Conservation (phyloP, 2,113 vertebrate species). For the Nicator chloris region DNA sequence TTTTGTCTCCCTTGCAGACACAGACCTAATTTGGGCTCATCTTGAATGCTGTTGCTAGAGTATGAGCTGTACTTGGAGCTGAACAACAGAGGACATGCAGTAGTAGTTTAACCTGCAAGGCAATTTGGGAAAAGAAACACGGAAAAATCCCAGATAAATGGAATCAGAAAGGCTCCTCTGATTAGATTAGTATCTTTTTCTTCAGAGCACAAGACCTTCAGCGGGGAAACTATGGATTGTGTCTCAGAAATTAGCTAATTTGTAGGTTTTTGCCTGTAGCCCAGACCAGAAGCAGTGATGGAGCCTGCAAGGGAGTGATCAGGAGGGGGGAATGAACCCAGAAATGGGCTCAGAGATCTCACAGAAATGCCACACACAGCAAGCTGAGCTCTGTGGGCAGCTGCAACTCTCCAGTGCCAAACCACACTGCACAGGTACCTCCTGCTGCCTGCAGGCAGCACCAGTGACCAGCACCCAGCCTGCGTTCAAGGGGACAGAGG, state of each 20-base stretch:
- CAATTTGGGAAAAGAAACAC: not conserved
- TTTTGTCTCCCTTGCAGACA: not conserved
- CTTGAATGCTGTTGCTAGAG: not conserved
- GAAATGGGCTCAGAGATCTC: not conserved
- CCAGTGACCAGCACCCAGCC: not conserved
- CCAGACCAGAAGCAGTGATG: not conserved
- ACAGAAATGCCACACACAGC: not conserved
- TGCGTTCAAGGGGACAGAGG: rapidly evolving
- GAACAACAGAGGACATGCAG: not conserved
- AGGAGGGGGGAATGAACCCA: not conserved
- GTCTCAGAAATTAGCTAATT: not conserved
- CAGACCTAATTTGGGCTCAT: slow-evolving; percentile 16
- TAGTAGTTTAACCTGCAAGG: not conserved
- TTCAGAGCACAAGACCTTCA: not conserved
- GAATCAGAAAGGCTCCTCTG: not conserved
- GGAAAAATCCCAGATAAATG: not conserved
- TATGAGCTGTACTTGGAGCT: not conserved
- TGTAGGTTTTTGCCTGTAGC: not conserved
- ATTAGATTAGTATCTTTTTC: not conserved
- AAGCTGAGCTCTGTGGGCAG: not conserved
- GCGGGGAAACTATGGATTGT: not conserved
- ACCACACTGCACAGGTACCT: rapidly evolving
- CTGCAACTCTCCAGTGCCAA: not conserved
- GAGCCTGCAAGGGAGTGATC: not conserved
- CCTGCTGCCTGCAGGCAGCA: rapidly evolving